These are phyloP conservation scores for Bicyclus anynana DNA, from an alignment of 1,140 invertebrate species.

Conservation along the genomic window DNA sequence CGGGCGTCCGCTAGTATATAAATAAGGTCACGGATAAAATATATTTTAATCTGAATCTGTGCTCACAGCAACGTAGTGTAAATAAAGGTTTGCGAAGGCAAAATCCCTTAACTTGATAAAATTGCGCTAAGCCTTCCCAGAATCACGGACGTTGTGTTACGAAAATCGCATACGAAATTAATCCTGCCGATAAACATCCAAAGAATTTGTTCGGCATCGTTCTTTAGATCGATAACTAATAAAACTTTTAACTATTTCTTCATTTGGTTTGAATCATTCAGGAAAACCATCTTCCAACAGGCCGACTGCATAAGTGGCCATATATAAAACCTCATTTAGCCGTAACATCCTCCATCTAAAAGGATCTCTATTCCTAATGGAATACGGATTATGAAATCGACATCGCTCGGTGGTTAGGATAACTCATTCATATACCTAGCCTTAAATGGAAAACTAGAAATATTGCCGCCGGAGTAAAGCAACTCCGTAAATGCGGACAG, in stretches of 20 bases:
- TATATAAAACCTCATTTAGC: constrained; percentile 30
- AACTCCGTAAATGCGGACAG: constrained; percentile 45
- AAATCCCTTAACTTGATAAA: too few species aligned
- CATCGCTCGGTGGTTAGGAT: constrained; percentile 25
- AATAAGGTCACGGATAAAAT: too few species aligned
- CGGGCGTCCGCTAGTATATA: too few species aligned
- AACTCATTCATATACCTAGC: constrained; percentile 58
- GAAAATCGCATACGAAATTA: constrained; percentile 5
- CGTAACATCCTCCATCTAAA: constrained; percentile 33
- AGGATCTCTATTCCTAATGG: constrained; percentile 25
- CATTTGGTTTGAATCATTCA: constrained; percentile 27
- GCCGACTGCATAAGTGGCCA: constrained; percentile 28
- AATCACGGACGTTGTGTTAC: not conserved
- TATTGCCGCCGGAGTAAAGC: constrained; percentile 43
- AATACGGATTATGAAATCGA: constrained; percentile 29
- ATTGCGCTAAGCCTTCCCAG: not conserved
- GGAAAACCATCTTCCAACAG: constrained; percentile 27
- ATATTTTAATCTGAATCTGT: too few species aligned
- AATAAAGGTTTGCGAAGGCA: too few species aligned
- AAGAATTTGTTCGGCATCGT: constrained; percentile 4
- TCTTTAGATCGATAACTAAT: constrained; percentile 7
- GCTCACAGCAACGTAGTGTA: too few species aligned
- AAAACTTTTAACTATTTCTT: constrained; percentile 15
- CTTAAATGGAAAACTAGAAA: constrained; percentile 55
- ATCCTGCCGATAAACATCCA: not conserved